These are phyloP conservation scores for Drosophila nigricruria DNA, from an alignment of 2,888 invertebrate genomes.

Conservation along the genomic window DNA sequence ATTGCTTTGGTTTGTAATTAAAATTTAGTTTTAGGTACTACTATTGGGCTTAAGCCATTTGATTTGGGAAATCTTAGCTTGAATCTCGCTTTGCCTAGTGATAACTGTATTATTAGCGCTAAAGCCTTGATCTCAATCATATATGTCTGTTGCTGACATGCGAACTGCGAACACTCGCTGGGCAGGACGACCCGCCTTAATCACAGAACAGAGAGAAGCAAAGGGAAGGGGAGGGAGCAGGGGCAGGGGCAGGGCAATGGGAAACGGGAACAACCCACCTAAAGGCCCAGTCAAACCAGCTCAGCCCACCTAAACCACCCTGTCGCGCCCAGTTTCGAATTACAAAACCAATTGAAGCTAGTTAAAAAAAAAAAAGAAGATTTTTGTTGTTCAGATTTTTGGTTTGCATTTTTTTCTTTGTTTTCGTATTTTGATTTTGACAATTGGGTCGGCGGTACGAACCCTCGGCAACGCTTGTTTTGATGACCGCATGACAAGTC, in stretches of 20 bases:
- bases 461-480: conserved; percentile 46
- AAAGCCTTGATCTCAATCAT: background rate
- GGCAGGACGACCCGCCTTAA: background rate
- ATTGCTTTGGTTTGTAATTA: background rate
- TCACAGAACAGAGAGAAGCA: background rate
- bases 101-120: background rate
- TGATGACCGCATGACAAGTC: conserved; percentile 73
- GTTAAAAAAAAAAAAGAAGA: conserved; percentile 41
- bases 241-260: background rate
- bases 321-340: conserved; percentile 46
- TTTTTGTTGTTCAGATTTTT: conserved; percentile 36
- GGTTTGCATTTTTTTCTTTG: conserved; percentile 7
- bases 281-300: background rate
- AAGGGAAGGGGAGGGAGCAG: background rate
- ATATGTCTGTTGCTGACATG: conserved; percentile 17
- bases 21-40: background rate
- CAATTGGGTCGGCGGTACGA: conserved; percentile 44
- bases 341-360: conserved; percentile 69
- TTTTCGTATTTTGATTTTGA: conserved; percentile 43
- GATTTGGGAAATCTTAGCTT: background rate
- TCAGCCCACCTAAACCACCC: conserved; percentile 2
- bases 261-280: background rate
- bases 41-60: background rate
- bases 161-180: conserved; percentile 4
- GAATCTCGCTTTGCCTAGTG: background rate